phyloP scores from a whole-genome alignment of 1,140 invertebrate species.

The Drosophila nigrodunni region DNA sequence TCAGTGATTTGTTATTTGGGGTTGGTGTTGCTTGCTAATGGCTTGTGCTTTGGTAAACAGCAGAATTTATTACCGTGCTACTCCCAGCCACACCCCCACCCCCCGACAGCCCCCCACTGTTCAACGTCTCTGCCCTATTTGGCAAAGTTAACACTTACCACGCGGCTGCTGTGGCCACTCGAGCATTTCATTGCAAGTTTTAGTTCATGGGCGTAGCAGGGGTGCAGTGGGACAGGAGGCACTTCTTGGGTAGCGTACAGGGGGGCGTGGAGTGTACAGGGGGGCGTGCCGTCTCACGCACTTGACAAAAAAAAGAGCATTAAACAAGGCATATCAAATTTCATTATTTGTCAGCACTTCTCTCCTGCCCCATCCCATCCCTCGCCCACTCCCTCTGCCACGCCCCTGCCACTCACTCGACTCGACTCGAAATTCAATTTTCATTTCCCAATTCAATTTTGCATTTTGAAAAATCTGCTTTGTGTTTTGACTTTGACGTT shows the following conservation, averaged over 20 bases:
- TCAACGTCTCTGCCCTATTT: conserved; percentile 21
- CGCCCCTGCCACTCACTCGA: background rate
- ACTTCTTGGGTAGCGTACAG: conserved; percentile 8
- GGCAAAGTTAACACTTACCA: conserved; percentile 80
- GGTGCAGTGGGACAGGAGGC: background rate
- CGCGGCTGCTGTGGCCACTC: conserved; percentile 78
- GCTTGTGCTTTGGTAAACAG: conserved; percentile 83
- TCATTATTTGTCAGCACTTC: conserved; percentile 78
- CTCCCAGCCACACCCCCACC: background rate
- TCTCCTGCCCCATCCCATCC: background rate
- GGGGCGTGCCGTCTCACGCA: conserved; percentile 22
- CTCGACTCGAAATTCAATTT: conserved; percentile 66
- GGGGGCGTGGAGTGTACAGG: background rate
- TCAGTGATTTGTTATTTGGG: conserved; percentile 81
- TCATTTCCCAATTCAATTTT: conserved; percentile 78
- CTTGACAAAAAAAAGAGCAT: conserved; percentile 74
- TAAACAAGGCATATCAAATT: conserved; percentile 85
- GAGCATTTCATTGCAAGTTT: conserved; percentile 77
- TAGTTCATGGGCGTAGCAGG: background rate
- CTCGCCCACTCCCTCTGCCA: background rate
- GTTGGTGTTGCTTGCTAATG: conserved; percentile 83
- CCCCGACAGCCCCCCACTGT: background rate
- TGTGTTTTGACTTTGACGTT: conserved; percentile 68
- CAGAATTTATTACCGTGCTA: conserved; percentile 72
- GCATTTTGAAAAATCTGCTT: conserved; percentile 69